phyloP scores from a whole-genome alignment of 2,888 invertebrate genomes.

The Apodemia zela region DNA sequence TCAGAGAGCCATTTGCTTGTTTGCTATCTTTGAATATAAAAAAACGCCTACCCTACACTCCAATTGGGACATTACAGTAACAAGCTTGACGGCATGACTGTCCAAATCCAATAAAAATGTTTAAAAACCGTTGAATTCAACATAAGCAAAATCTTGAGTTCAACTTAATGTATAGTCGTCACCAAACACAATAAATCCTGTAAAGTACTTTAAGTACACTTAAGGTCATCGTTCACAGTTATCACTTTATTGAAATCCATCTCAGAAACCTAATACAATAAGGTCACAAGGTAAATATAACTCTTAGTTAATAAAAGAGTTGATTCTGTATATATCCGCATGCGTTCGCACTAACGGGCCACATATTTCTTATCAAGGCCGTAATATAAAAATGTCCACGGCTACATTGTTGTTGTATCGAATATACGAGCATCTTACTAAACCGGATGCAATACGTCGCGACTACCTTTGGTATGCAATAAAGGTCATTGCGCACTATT shows the following conservation, averaged over 20 bases:
- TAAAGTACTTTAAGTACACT: neutral
- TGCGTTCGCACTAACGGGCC: neutral
- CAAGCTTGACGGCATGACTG: no score
- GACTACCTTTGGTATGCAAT: constrained; percentile 8
- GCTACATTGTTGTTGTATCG: constrained; percentile 10
- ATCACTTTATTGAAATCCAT: constrained; percentile 1
- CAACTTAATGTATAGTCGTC: neutral
- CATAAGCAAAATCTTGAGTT: no score
- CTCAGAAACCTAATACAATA: constrained; percentile 6
- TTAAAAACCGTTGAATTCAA: no score
- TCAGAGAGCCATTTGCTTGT: no score
- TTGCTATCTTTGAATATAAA: no score
- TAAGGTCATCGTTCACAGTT: neutral
- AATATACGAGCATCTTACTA: constrained; percentile 16
- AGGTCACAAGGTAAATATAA: constrained; percentile 7
- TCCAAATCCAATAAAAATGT: no score
- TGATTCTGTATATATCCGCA: neutral
- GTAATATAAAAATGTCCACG: constrained; percentile 14
- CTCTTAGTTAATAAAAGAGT: constrained; percentile 4
- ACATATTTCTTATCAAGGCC: constrained; percentile 13
- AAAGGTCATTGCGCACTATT: neutral
- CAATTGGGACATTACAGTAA: no score
- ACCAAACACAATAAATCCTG: neutral
- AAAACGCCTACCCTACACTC: no score
- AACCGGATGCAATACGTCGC: constrained; percentile 11